phyloP scores from a whole-genome alignment of 2,113 vertebrate genomes.

The Zonotrichia leucophrys region DNA sequence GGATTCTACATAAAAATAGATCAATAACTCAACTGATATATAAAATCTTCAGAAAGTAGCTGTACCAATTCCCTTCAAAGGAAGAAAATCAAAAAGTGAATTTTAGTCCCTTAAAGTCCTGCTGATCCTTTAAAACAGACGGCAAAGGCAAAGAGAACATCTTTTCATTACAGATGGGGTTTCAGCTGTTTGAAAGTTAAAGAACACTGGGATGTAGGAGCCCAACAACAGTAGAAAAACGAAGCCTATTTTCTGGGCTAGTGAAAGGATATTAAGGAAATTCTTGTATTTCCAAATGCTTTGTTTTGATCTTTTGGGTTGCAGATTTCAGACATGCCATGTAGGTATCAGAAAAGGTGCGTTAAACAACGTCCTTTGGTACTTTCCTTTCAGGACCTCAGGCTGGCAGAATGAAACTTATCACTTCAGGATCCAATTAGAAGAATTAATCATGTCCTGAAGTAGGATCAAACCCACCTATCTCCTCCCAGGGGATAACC shows the following conservation, averaged over 20 bases:
- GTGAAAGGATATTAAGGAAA: constrained; percentile 38
- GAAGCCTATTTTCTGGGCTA: constrained; percentile 39
- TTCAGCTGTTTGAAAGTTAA: constrained; percentile 43
- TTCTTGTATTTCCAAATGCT: constrained; percentile 25
- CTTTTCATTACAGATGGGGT: constrained; percentile 39
- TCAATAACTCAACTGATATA: constrained; percentile 46
- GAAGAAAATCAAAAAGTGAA: constrained; percentile 48
- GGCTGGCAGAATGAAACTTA: background rate
- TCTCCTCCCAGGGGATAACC: constrained; percentile 26
- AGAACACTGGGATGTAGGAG: constrained; percentile 35
- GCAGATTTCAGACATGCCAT: background rate
- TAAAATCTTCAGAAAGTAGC: constrained; percentile 40
- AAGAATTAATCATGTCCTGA: constrained; percentile 6
- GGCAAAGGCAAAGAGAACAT: constrained; percentile 44
- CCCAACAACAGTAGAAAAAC: constrained; percentile 26
- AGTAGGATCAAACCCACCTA: constrained; percentile 4
- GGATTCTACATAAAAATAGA: constrained; percentile 59
- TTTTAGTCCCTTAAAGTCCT: constrained; percentile 49
- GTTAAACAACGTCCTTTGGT: constrained; percentile 8
- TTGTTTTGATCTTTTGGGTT: constrained; percentile 38
- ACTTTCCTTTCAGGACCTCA: background rate
- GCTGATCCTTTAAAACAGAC: constrained; percentile 58
- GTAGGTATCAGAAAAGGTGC: background rate
- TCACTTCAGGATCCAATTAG: background rate
- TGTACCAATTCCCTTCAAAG: constrained; percentile 50